Percentiles rank a stretch among this genome's conserved stretches.
These are phyloP conservation scores for Dendrolimus houi DNA, from an alignment of 2,888 invertebrate species.

Conservation along the genomic window DNA sequence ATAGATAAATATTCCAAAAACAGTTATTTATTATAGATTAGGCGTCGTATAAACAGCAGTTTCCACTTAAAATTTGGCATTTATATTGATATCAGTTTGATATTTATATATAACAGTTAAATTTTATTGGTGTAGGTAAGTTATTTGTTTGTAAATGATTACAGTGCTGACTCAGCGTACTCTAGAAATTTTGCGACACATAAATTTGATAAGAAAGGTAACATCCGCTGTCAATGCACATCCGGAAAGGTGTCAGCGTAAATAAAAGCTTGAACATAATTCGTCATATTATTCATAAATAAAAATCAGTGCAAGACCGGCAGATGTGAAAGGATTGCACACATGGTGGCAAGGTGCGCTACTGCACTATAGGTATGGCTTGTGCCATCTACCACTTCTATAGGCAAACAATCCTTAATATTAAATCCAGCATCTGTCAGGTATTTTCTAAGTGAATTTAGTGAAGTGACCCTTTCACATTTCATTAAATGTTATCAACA, in stretches of 20 bases:
- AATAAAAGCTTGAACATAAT: slow-evolving; percentile 64
- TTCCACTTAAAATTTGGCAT: too few relatives aligned
- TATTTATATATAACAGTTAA: too few relatives aligned
- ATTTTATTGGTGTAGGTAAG: too few relatives aligned
- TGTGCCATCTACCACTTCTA: slow-evolving; percentile 57
- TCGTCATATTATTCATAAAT: slow-evolving; percentile 75
- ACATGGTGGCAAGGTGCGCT: slow-evolving; percentile 67
- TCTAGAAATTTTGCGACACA: slow-evolving; percentile 32
- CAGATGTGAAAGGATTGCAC: slow-evolving; percentile 74
- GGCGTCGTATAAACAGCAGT: too few relatives aligned
- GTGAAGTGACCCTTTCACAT: slow-evolving; percentile 18
- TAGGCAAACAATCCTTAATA: slow-evolving; percentile 40
- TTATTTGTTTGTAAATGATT: not conserved
- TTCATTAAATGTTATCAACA: too few relatives aligned
- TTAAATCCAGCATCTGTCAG: slow-evolving; percentile 44
- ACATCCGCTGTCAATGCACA: slow-evolving; percentile 62
- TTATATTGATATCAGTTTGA: too few relatives aligned
- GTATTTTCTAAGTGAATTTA: slow-evolving; percentile 25
- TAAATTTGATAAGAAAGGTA: slow-evolving; percentile 35
- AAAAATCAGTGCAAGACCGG: slow-evolving; percentile 57
- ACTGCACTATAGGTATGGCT: slow-evolving; percentile 38
- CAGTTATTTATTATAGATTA: too few relatives aligned
- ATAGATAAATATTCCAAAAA: too few relatives aligned
- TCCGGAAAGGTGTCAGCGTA: slow-evolving; percentile 70
- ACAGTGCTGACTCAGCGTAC: not conserved